Evolutionary conservation across 2,113 vertebrate genomes (phyloP).

Genomic region (Pimephales promelas): DNA sequence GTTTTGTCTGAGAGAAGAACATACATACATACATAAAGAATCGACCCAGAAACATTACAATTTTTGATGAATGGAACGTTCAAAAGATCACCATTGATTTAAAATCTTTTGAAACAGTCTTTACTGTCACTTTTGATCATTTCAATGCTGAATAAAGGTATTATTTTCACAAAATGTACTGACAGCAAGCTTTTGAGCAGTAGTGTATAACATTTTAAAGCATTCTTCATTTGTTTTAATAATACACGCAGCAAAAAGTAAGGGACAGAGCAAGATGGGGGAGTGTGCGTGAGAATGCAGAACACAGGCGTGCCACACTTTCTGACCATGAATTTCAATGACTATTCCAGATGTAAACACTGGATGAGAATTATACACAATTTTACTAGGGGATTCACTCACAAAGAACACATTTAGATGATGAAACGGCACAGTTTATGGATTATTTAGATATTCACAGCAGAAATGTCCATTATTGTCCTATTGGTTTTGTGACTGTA

Average conservation of each 20-base stretch:
- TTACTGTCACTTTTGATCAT: background rate
- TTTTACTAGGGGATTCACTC: background rate
- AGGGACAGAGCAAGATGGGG: background rate
- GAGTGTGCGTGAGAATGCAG: background rate
- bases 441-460: background rate
- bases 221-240: background rate
- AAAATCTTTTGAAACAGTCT: background rate
- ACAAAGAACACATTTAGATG: background rate
- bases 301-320: background rate
- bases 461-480: background rate
- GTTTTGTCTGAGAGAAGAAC: slow-evolving; percentile 33
- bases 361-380: background rate
- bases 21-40: slow-evolving; percentile 1
- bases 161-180: background rate
- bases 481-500: background rate
- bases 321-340: background rate
- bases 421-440: background rate
- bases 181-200: background rate
- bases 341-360: background rate
- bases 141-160: background rate
- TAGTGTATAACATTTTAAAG: too few relatives aligned
- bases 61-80: background rate
- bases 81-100: background rate
- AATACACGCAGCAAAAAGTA: background rate
- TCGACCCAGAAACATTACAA: background rate